These are phyloP conservation scores for Bolinopsis microptera DNA, from an alignment of 37 sponge, comb jelly and placozoan species.

Conservation along the genomic window DNA sequence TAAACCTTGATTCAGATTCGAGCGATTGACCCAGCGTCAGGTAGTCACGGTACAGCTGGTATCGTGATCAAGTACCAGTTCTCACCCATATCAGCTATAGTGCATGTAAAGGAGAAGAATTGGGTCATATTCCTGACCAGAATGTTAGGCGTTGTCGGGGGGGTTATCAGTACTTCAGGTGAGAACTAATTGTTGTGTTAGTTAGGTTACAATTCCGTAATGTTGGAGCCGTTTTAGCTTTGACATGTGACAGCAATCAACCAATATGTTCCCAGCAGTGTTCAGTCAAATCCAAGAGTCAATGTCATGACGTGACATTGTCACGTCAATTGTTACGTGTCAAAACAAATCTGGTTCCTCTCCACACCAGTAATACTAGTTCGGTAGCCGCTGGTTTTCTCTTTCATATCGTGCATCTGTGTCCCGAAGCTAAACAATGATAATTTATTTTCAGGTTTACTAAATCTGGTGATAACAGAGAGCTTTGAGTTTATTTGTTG, in stretches of 20 bases:
- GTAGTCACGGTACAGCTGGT: constrained; percentile 52
- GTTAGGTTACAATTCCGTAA: background rate
- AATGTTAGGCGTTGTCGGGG: constrained; percentile 24
- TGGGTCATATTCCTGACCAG: background rate
- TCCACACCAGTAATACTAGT: no score
- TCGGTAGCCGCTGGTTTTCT: no score
- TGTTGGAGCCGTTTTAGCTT: background rate
- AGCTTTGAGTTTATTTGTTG: constrained; percentile 12
- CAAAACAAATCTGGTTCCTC: no score
- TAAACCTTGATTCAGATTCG: background rate
- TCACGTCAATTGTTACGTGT: no score
- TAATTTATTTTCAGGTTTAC: constrained; percentile 8
- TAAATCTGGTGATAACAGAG: constrained; percentile 52
- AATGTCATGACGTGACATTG: no score
- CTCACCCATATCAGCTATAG: constrained; percentile 55
- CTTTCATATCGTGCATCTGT: no score
- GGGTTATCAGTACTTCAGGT: constrained; percentile 65
- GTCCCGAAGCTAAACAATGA: background rate
- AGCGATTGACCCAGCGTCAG: background rate
- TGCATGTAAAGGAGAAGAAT: constrained; percentile 25
- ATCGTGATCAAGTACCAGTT: constrained; percentile 52
- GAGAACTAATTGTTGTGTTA: background rate
- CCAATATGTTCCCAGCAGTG: no score
- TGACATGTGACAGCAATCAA: no score
- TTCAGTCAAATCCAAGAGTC: no score